A percentile compares a stretch with the other conserved stretches of the same genome.
Conservation (phyloP, 2,113 vertebrate genomes). For the Mustela nigripes region DNA sequence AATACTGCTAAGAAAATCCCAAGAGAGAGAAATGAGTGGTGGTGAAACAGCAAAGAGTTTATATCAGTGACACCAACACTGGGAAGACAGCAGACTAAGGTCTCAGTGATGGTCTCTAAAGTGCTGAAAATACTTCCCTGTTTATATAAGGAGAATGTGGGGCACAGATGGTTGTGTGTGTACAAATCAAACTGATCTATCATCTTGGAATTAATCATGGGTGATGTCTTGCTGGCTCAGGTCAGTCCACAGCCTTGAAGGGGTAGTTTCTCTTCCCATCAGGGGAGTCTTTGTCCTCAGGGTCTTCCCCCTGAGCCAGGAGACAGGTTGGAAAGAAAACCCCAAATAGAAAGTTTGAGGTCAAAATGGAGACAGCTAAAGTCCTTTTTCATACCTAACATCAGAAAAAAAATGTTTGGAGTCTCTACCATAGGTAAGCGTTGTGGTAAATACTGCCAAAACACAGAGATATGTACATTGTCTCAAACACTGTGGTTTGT, state of each 20-base stretch:
- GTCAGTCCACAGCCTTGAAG: neutral
- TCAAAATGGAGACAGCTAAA: neutral
- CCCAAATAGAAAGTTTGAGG: neutral
- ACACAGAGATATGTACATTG: neutral
- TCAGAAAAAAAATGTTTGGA: neutral
- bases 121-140: neutral
- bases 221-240: neutral
- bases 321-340: neutral
- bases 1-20: neutral
- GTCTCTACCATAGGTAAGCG: neutral
- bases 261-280: neutral
- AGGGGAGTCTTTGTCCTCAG: neutral
- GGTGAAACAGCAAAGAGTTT: neutral
- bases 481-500: neutral
- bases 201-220: neutral
- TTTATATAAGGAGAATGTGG: neutral
- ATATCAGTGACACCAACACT: neutral
- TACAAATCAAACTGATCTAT: neutral
- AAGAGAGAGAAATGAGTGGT: neutral
- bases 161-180: neutral
- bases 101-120: neutral
- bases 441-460: neutral
- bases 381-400: neutral
- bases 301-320: neutral
- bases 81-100: neutral